Base-by-base conservation (phyloP, 2,113 vertebrate species). In the Rhinolophus sinicus region DNA sequence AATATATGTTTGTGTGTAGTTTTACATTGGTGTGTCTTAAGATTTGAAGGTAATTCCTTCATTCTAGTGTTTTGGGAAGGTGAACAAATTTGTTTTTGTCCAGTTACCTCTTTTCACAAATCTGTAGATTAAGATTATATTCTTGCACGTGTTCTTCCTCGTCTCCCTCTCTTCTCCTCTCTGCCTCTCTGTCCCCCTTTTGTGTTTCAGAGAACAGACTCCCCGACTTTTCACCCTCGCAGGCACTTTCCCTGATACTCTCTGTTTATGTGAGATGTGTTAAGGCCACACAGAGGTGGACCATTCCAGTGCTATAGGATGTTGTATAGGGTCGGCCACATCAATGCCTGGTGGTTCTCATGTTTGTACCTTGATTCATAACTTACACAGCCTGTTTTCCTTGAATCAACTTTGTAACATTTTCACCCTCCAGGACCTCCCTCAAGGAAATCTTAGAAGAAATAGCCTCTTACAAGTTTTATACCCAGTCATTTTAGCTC, bases 331-430 rank as follows among this genome's bases (percentile, higher is more conserved):
- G 60, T 13, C 0, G 0, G 26, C 8, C 22, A 44, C 24, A 35
- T 28, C 30, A 1, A 3, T 3, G 28, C 1, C 0, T 0, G n/a
- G 35, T 0, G 16, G 28, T 6, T 7, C 11, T 44, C 3, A 0
- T 26, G 35, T 26, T 35, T 80, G 50, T 14, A 56, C 50, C 70
- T 69, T 85, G 35, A 33, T 18, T 72, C 13, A 0, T 22, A 35
- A 22, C 12, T 7, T 21, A 10, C 1, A 33, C 70, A 10, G 40
- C 35, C 14, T 1, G 0, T 9, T 73, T 58, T 70, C 75, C 22
- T 69, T 40, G 4, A 76, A 26, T 13, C 13, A 35, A 35, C 22
- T 83, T 86, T 3, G 65, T 26, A 33, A 28, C 60, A 10, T 40
- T 35, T 94, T 50, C 44, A 50, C 38, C 78, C n/a, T 22, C 15